These are phyloP conservation scores for Chloropsis cyanopogon DNA, from an alignment of 2,113 vertebrate species.

Conservation along the genomic window DNA sequence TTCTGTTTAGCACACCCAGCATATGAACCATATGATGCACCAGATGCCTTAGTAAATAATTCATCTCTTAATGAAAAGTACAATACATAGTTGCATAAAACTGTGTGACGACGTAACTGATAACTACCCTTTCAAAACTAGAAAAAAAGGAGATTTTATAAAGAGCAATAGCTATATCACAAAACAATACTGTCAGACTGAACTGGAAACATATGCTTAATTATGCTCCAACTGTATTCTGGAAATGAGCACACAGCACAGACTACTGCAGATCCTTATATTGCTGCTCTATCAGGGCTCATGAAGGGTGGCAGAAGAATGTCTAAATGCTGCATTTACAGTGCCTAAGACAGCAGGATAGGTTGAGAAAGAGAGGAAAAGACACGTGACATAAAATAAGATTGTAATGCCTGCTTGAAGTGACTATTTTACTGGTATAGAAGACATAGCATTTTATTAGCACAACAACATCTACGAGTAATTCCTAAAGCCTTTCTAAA, in stretches of 20 bases:
- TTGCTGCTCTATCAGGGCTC: not conserved
- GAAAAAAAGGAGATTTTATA: not conserved
- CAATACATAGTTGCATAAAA: conserved; percentile 34
- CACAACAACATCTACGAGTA: not conserved
- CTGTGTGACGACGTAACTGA: not conserved
- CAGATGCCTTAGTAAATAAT: conserved; percentile 60
- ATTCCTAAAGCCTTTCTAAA: conserved; percentile 12
- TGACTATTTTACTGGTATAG: not conserved
- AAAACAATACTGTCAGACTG: conserved; percentile 7
- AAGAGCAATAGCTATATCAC: not conserved
- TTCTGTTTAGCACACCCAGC: conserved; percentile 23
- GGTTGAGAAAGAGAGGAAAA: not conserved
- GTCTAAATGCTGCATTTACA: not conserved
- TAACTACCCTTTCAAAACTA: not conserved
- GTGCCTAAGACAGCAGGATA: not conserved
- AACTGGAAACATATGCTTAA: not conserved
- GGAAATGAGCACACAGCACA: not conserved
- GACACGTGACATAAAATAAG: not conserved
- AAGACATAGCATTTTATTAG: not conserved
- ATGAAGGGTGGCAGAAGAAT: not conserved
- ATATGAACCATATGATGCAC: conserved; percentile 6
- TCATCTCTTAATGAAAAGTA: conserved; percentile 36
- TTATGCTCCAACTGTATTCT: not conserved
- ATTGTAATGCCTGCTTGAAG: not conserved
- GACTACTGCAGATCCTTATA: not conserved